These are phyloP conservation scores for Pempheris klunzingeri DNA, from an alignment of 2,797 vertebrate species.

Conservation along the genomic window DNA sequence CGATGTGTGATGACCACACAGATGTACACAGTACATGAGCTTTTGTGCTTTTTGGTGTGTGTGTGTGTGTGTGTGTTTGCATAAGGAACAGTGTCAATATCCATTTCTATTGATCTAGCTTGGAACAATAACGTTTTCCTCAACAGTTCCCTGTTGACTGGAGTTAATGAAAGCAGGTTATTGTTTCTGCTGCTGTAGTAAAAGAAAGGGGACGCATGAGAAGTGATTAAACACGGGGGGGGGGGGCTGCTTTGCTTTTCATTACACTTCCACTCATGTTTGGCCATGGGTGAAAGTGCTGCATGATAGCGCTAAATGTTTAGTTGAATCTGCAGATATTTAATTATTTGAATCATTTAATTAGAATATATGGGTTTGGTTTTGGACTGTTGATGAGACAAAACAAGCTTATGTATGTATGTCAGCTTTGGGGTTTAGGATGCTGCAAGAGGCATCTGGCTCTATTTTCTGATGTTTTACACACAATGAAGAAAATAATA, in stretches of 20 bases:
- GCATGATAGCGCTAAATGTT: neutral
- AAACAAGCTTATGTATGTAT: neutral
- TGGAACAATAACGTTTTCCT: constrained; percentile 23
- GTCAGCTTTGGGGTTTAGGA: neutral
- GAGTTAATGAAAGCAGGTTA: constrained; percentile 28
- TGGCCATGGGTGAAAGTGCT: neutral
- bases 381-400: neutral
- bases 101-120: constrained; percentile 35
- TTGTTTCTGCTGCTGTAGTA: constrained; percentile 35
- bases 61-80: constrained; percentile 33
- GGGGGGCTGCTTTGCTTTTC: neutral
- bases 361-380: constrained; percentile 6
- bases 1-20: constrained; percentile 5
- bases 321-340: too few species aligned
- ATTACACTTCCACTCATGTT: neutral
- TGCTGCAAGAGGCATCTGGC: neutral
- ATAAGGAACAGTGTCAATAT: constrained; percentile 35
- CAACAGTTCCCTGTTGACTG: constrained; percentile 15
- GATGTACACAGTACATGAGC: constrained; percentile 21
- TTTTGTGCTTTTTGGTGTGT: neutral
- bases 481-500: neutral
- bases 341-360: too few species aligned
- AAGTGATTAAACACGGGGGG: neutral
- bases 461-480: neutral
- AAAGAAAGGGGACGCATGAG: neutral